Evolutionary conservation across 2,113 vertebrate genomes (phyloP).

Genomic region (Notarius lentiginosus): DNA sequence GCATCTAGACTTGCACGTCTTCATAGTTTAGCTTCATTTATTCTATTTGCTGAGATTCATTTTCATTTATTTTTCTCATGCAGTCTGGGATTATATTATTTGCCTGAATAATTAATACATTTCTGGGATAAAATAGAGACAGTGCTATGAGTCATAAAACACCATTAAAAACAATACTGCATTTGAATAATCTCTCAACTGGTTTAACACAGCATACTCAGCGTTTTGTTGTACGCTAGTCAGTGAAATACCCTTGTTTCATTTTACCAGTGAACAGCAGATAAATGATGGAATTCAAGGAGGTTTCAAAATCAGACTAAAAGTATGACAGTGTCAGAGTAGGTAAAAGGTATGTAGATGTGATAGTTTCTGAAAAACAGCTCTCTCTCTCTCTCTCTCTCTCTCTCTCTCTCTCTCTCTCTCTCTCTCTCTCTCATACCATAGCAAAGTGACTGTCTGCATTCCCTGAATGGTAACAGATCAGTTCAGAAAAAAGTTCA

Average conservation of each 20-base stretch:
- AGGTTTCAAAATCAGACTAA: not conserved
- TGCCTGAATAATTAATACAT: too few relatives aligned
- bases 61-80: not conserved
- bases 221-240: not conserved
- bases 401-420: constrained; percentile 3
- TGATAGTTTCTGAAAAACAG: not conserved
- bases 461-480: not conserved
- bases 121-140: not conserved
- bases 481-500: not conserved
- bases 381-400: not conserved
- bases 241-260: not conserved
- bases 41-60: not conserved
- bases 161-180: not conserved
- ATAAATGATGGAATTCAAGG: not conserved
- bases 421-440: not conserved
- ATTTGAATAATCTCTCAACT: not conserved
- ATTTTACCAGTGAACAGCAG: not conserved
- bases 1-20: not conserved
- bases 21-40: not conserved
- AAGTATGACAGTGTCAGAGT: not conserved
- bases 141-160: not conserved
- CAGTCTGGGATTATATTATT: not conserved
- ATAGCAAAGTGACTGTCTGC: not conserved
- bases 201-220: not conserved
- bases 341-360: not conserved